Evolutionary conservation across 2,113 vertebrate genomes (phyloP), one percentile per base, ranked within the genome.

Genomic region (Ellobius talpinus): DNA sequence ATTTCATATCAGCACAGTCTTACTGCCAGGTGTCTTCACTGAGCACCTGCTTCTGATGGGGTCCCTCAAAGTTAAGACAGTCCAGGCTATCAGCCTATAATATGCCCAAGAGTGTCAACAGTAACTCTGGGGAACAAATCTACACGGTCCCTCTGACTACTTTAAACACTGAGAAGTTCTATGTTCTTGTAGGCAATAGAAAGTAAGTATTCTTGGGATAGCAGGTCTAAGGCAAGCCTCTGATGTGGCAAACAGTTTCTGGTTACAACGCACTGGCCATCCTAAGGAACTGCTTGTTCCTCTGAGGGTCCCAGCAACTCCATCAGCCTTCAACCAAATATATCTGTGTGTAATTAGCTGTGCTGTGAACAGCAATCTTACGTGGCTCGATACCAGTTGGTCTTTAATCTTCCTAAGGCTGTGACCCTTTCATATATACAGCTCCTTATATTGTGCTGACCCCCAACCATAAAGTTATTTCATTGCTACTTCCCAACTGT

Each of bases 1-100:
- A 92, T 73, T 84, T 95, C n/a, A 39, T 23, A 90, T 79, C 66
- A 78, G 94, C 36, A 68, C 47, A 70, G 92, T 61, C 66, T 89
- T 55, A 78, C 63, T 78, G 90, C 39, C 39, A 92, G 0, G 72
- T 16, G 42, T 91, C 65, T 92, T 81, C 39, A 93, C 73, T 66
- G 76, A 92, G 26, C 24, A 89, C 74, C 1, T 29, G 66, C 21
- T 39, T 39, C 90, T 95, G 21, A 58, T 63, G 36, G 12, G 58
- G 55, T 5, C 6, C 47, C 55, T 17, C 31, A 11, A 86, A 65
- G n/a, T 87, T 1, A 92, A n/a, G 45, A 76, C 6, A 7, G 61
- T 78, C 31, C 16, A 86, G 19, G 21, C 39, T 23, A 90, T 52
- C 33, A 50, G 33, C 91, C 7, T 26, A 63, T 42, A 61, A 63